Evolutionary conservation across 1,140 invertebrate genomes (phyloP).

Genomic region (Drosophila sechellia): DNA sequence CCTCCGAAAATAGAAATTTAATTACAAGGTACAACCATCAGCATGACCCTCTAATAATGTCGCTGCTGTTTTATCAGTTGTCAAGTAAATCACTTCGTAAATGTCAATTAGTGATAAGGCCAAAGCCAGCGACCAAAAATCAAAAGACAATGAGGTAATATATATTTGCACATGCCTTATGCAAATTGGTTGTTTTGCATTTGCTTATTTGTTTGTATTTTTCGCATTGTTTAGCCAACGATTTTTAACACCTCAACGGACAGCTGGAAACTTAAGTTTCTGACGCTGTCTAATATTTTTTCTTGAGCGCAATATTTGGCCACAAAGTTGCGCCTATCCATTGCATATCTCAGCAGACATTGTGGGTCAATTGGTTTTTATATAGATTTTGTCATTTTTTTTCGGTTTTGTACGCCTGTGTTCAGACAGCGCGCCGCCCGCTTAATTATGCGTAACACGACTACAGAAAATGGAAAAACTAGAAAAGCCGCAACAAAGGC

Average conservation of each 20-base stretch:
- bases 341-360: conserved; percentile 6
- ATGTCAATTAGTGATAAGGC: conserved; percentile 60
- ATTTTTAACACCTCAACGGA: conserved; percentile 45
- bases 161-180: conserved; percentile 40
- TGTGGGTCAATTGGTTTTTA: conserved; percentile 66
- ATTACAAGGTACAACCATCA: conserved; percentile 46
- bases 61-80: conserved; percentile 26
- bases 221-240: conserved; percentile 34
- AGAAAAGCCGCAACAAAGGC: conserved; percentile 46
- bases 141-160: conserved; percentile 31
- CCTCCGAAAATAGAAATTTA: conserved; percentile 66
- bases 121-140: conserved; percentile 23
- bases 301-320: conserved; percentile 11
- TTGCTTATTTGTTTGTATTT: conserved; percentile 35
- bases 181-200: conserved; percentile 34
- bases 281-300: conserved; percentile 22
- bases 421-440: conserved; percentile 59
- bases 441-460: conserved; percentile 79
- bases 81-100: conserved; percentile 47
- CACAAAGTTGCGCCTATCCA: conserved; percentile 22
- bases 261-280: conserved; percentile 18
- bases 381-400: conserved; percentile 19
- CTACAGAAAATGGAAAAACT: conserved; percentile 22
- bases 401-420: conserved; percentile 31
- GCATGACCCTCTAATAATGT: conserved; percentile 18